phyloP scores from a whole-genome alignment of 2,113 vertebrate genomes.

The Alethe castanea region DNA sequence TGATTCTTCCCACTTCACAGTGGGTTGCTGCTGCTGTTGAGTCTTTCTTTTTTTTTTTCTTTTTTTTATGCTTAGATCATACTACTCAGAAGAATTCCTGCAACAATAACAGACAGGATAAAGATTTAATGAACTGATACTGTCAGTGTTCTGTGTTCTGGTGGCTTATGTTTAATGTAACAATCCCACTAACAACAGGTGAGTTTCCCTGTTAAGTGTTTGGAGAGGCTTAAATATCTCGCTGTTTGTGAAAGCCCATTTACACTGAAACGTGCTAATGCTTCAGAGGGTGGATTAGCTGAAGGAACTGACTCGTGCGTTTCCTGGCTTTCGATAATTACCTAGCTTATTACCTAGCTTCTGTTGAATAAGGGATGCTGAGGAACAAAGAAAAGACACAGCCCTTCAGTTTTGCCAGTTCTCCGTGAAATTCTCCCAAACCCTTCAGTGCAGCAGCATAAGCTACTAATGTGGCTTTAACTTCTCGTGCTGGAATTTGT shows the following conservation, averaged over 20 bases:
- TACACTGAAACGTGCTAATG: neutral
- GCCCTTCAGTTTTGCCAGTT: neutral
- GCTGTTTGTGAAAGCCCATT: neutral
- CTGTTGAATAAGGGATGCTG: neutral
- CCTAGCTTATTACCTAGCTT: neutral
- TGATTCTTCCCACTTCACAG: neutral
- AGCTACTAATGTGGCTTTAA: neutral
- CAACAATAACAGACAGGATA: neutral
- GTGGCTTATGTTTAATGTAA: slow-evolving; percentile 52
- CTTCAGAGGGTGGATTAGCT: slow-evolving; percentile 9
- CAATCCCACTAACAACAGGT: slow-evolving; percentile 5
- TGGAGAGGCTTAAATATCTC: neutral
- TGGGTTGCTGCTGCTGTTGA: neutral
- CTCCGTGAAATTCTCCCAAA: neutral
- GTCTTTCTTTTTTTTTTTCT: neutral
- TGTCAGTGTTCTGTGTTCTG: slow-evolving; percentile 10
- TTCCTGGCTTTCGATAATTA: slow-evolving; percentile 22
- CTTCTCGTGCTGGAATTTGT: neutral
- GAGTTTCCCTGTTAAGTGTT: slow-evolving; percentile 5
- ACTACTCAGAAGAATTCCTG: neutral
- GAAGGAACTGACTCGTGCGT: neutral
- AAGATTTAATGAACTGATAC: slow-evolving; percentile 50
- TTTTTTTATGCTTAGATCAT: neutral
- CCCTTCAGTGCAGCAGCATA: neutral
- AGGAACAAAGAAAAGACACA: neutral